Base-by-base conservation (phyloP, 2,888 invertebrate species). In the Allolobophora icterica region DNA sequence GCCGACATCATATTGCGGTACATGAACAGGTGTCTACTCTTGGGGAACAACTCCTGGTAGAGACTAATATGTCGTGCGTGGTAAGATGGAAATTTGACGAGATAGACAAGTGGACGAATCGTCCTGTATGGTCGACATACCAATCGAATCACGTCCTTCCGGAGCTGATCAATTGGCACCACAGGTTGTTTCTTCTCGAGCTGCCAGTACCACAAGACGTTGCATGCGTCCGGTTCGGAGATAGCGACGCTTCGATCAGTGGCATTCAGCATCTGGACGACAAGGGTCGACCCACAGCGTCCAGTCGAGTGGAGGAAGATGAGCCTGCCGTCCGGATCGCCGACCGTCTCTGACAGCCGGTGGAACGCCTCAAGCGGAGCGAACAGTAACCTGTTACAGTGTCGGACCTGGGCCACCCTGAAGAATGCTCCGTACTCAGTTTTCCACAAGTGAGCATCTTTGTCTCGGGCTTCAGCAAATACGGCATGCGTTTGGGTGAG, bases 201-300 rank as follows among this genome's bases (percentile, higher is more conserved):
- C 58, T 90, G 89, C 34, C 30, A 71, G 6, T 30, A 8, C 30
- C 30, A 71, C n/a, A n/a, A 71, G 1, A 89, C 90, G 24, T 91
- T 45, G 42, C 17, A 35, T 24, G 84, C 84, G 13, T 87, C 84
- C 19, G 92, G 92, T 87, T 92, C 92, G 4, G 90, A 84, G 21
- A 92, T 40, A 19, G 92, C 45, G 3, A 91, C 89, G 35, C 42
- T 34, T 89, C 38, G 24, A 17, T 89, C 90, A 8, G 91, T 92
- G 1, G 90, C 89, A n/a, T 92, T 91, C 33, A 92, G 90, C 38
- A 92, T 89, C 84, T 91, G 91, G 40, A 89, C 84, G 21, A 92
- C 30, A 42, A 92, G 89, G 19, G 92, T 92, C 24, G 92, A 92
- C 6, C 92, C 92, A 35, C 92, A 92, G 13, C 92, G 84, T 21